Conservation (phyloP, 2,888 invertebrate species). For the Xestobium rufovillosum region DNA sequence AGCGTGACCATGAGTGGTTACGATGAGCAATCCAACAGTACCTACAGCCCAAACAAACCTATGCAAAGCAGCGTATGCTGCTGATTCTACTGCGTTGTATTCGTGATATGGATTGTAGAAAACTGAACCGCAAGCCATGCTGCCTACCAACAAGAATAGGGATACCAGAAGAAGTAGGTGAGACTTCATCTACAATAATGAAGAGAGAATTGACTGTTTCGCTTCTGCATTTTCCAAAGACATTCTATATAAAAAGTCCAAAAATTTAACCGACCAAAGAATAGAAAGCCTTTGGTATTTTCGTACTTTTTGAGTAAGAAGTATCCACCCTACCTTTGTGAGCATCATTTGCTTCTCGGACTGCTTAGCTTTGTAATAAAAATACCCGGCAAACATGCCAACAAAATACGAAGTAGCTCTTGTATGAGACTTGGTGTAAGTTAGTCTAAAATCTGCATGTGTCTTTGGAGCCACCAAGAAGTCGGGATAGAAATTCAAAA, state of each 20-base stretch:
- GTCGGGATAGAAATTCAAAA: constrained; percentile 49
- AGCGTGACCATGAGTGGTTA: constrained; percentile 47
- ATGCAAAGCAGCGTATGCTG: constrained; percentile 51
- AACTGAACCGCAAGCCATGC: constrained; percentile 45
- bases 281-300: too few relatives aligned
- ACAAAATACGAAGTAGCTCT: constrained; percentile 51
- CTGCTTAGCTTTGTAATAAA: not conserved
- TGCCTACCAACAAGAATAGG: constrained; percentile 42
- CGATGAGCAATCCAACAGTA: constrained; percentile 44
- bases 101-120: constrained; percentile 46
- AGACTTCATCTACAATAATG: constrained; percentile 43
- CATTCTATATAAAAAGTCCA: too few relatives aligned
- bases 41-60: constrained; percentile 51
- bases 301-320: too few relatives aligned
- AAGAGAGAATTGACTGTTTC: constrained; percentile 25
- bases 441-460: constrained; percentile 45
- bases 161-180: constrained; percentile 40
- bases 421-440: constrained; percentile 54
- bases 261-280: too few relatives aligned
- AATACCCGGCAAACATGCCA: constrained; percentile 48
- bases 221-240: not conserved
- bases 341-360: not conserved
- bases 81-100: constrained; percentile 48
- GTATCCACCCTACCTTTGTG: not conserved
- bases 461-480: constrained; percentile 47